phyloP scores from a whole-genome alignment of 2,113 vertebrate genomes.

The Ptilonorhynchus violaceus region DNA sequence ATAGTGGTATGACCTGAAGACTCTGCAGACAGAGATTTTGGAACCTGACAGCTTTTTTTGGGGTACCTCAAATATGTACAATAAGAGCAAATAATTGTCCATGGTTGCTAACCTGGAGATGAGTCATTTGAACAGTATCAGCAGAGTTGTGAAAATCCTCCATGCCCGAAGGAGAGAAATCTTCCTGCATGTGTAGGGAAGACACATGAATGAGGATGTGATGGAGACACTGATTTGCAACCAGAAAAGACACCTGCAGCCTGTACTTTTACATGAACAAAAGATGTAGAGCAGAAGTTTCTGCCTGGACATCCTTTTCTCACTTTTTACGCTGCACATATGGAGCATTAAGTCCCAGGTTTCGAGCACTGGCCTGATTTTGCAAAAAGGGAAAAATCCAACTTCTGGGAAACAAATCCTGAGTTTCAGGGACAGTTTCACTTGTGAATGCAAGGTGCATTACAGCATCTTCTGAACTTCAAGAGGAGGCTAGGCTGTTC shows the following conservation, averaged over 20 bases:
- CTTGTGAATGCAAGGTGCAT: neutral
- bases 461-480: neutral
- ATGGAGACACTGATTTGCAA: neutral
- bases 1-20: neutral
- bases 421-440: neutral
- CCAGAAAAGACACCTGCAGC: neutral
- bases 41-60: neutral
- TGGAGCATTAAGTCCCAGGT: neutral
- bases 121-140: neutral
- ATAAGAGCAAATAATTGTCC: neutral
- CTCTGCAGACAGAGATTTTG: neutral
- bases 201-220: neutral
- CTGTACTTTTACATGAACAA: neutral
- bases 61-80: neutral
- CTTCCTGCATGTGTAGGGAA: neutral
- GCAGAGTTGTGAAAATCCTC: neutral
- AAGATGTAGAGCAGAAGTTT: neutral
- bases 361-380: neutral
- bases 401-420: neutral
- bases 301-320: neutral
- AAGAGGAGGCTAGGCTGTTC: neutral
- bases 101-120: neutral
- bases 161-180: fast-evolving
- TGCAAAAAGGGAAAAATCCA: fast-evolving
- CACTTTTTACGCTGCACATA: neutral